Evolutionary conservation across 2,888 invertebrate species (phyloP).

Genomic region (Oasisia sp.): DNA sequence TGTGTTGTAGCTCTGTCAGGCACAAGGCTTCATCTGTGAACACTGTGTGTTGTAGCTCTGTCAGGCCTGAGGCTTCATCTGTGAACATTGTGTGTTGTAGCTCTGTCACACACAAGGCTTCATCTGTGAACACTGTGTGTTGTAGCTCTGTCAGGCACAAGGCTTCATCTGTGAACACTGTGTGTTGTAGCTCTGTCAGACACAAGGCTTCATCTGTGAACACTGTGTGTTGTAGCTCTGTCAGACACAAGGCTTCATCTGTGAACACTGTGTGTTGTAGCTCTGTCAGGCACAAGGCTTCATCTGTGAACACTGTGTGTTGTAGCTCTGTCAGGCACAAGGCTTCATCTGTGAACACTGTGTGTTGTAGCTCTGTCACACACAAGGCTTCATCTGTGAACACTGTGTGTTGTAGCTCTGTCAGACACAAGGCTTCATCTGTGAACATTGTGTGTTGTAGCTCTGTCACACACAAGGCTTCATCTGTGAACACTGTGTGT

Average conservation of each 20-base stretch:
- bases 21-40: conserved; percentile 65
- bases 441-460: conserved; percentile 64
- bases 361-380: no score
- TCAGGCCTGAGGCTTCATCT: conserved; percentile 63
- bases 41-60: no score
- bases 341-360: conserved; percentile 66
- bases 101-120: conserved; percentile 64
- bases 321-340: conserved; percentile 60
- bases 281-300: conserved; percentile 64
- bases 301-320: conserved; percentile 64
- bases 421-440: conserved; percentile 63
- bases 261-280: conserved; percentile 64
- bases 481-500: conserved; percentile 64
- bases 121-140: conserved; percentile 64
- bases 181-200: no score
- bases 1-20: no score
- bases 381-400: conserved; percentile 65
- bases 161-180: conserved; percentile 66
- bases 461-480: conserved; percentile 64
- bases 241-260: conserved; percentile 63
- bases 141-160: conserved; percentile 60
- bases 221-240: no score
- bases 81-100: conserved; percentile 64
- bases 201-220: conserved; percentile 65
- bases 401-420: no score